These are phyloP conservation scores for Dinocampus coccinellae DNA, from an alignment of 2,888 invertebrate genomes.

Conservation along the genomic window DNA sequence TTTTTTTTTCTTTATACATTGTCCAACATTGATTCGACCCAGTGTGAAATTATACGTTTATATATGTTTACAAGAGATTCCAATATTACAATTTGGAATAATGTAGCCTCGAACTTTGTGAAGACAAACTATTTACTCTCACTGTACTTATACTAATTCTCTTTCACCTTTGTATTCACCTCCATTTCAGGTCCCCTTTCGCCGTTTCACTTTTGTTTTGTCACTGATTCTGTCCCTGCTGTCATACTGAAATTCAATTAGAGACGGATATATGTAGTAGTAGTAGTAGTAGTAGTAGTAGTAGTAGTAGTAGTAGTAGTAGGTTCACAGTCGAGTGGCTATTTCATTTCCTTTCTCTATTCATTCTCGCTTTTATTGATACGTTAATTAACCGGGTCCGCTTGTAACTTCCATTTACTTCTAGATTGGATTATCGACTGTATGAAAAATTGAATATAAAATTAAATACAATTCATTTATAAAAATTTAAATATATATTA, in stretches of 20 bases:
- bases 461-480: background rate
- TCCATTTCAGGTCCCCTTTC: background rate
- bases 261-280: background rate
- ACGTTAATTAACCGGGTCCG: conserved; percentile 24
- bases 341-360: conserved; percentile 7
- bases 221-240: background rate
- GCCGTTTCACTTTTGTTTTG: background rate
- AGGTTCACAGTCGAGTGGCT: background rate
- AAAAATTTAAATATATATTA: background rate
- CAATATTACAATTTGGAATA: conserved; percentile 1
- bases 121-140: conserved; percentile 4
- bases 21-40: background rate
- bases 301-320: too few species aligned
- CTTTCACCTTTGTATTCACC: background rate
- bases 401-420: conserved; percentile 10
- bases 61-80: background rate
- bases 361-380: conserved; percentile 28
- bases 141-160: background rate
- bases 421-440: conserved; percentile 18
- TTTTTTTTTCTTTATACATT: background rate
- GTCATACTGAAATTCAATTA: conserved; percentile 14
- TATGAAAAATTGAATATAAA: background rate
- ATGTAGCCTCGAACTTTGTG: background rate
- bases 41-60: background rate
- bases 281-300: too few species aligned